phyloP scores from a whole-genome alignment of 2,888 invertebrate genomes.

The Nycteola revayana region DNA sequence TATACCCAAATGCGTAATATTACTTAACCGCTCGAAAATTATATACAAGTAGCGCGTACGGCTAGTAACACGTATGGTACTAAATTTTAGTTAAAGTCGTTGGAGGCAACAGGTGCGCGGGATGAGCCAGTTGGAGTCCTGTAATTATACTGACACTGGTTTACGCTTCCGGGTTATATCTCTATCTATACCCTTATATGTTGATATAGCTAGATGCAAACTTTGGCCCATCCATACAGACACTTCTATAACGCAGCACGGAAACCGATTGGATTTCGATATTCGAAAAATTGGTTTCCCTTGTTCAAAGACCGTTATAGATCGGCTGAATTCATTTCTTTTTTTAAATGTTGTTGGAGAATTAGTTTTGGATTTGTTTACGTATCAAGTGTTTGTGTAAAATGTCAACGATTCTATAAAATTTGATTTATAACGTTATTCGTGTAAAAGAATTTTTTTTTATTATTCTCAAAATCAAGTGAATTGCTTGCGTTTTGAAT shows the following conservation, averaged over 20 bases:
- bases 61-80: constrained; percentile 69
- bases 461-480: too few species aligned
- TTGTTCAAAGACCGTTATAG: constrained; percentile 6
- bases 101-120: constrained; percentile 71
- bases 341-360: constrained; percentile 13
- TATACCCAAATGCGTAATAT: constrained; percentile 52
- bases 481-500: too few species aligned
- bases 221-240: too few species aligned
- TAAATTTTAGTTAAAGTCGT: constrained; percentile 77
- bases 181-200: neutral
- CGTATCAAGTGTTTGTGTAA: constrained; percentile 5
- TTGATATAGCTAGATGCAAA: neutral
- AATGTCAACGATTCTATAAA: neutral
- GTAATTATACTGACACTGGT: constrained; percentile 68
- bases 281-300: constrained; percentile 18
- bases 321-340: constrained; percentile 6
- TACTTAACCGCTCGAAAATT: constrained; percentile 69
- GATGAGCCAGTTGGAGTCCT: constrained; percentile 65
- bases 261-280: constrained; percentile 14
- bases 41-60: constrained; percentile 66
- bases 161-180: constrained; percentile 32
- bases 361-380: constrained; percentile 13
- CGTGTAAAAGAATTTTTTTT: too few species aligned
- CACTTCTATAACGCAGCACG: constrained; percentile 2
- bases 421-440: too few species aligned